Percentiles rank a stretch among this genome's conserved stretches.
phyloP scores from a whole-genome alignment of 2,797 vertebrate species.

The Todus mexicanus region DNA sequence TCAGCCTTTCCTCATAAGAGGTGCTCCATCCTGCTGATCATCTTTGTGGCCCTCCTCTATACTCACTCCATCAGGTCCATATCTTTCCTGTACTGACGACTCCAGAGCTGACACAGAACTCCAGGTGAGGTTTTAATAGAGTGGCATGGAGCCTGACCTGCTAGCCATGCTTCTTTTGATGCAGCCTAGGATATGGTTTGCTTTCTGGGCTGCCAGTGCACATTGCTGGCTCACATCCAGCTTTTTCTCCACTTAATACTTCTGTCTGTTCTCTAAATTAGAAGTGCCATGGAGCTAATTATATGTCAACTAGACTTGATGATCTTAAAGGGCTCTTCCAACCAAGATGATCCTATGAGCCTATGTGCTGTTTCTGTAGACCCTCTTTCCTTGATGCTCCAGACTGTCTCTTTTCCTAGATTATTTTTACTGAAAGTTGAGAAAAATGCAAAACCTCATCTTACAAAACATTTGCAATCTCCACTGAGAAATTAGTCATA shows the following conservation, averaged over 20 bases:
- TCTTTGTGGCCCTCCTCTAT: background rate
- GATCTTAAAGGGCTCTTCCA: background rate
- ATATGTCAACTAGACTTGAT: background rate
- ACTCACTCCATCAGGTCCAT: background rate
- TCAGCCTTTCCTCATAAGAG: background rate
- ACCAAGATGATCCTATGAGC: background rate
- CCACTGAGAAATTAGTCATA: conserved; percentile 13
- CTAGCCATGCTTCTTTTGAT: background rate
- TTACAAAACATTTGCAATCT: background rate
- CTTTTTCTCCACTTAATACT: background rate
- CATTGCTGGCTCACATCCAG: background rate
- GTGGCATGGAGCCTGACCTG: background rate
- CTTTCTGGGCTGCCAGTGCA: background rate
- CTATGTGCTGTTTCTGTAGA: too few relatives aligned
- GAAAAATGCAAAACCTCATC: background rate
- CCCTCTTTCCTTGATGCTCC: background rate
- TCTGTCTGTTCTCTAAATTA: background rate
- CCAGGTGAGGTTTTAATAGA: background rate
- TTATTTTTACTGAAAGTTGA: background rate
- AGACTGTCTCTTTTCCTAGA: background rate
- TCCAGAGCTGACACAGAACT: background rate
- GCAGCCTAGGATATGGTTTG: background rate
- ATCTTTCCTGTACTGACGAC: background rate
- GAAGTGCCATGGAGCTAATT: background rate
- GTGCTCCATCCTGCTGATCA: background rate